Base-by-base conservation (phyloP, 2,113 vertebrate genomes). In the mouse (Mus musculus) region DNA sequence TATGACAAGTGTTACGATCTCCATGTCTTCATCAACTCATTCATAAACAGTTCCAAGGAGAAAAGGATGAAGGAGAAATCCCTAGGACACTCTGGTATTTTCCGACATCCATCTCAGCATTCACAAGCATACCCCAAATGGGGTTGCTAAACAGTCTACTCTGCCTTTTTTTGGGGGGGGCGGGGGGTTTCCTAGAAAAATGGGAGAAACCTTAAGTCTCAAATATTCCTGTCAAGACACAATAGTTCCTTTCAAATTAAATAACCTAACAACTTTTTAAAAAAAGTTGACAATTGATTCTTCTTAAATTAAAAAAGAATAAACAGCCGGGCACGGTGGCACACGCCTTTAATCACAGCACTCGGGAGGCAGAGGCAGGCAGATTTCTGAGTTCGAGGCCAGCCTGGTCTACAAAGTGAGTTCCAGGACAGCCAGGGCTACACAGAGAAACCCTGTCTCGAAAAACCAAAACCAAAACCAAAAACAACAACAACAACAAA, bases 211-310 rank as follows among this genome's bases (percentile, higher is more conserved):
- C 39, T 7, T 22, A 80, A 77, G 52, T 54, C 82, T 71, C 30
- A 52, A 91, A 39, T n/a, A 28, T 69, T 30, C 63, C 52, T 46
- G 54, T 82, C 46, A 91, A 84, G 59, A 87, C 22, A 80, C 80
- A 93, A 78, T 26, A 90, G 54, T 46, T 33, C 14, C 91, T 10
- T 85, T 39, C 33, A 69, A 92, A 92, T 54, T 92, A 92, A 93
- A 92, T 71, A 56, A 71, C 88, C 61, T 59, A 84, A 59, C 91
- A 94, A 14, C 42, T 49, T 56, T 42, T 42, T 4, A 12, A 11
- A 67, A 67, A 67, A 69, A 19, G n/a, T 9, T 28, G 67, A n/a
- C 52, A 87, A 94, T 39, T 39, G 14, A 93, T 71, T 81, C 76
- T 91, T 75, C 91, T 69, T 81, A 80, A 22, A n/a, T 46, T 28